Conservation (phyloP, 1,140 invertebrate genomes). For the Forficula auricularia region DNA sequence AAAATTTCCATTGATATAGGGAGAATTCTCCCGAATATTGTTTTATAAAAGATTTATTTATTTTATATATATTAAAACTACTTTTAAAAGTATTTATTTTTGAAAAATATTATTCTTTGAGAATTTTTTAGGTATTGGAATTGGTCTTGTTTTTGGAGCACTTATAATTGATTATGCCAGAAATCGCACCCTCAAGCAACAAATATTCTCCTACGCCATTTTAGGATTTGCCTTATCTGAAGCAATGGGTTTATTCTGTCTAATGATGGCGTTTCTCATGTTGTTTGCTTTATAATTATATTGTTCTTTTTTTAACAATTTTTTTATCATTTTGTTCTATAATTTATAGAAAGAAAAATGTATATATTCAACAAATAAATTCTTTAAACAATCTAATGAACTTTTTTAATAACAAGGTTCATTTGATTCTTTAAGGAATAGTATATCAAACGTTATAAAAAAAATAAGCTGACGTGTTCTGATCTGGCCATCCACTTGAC, state of each 20-base stretch:
- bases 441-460: background rate
- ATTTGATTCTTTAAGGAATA: background rate
- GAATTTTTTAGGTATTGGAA: constrained; percentile 59
- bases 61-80: no score
- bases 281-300: constrained; percentile 54
- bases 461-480: no score
- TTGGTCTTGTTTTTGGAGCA: constrained; percentile 82
- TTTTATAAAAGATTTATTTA: no score
- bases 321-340: no score
- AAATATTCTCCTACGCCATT: constrained; percentile 86
- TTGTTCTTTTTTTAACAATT: no score
- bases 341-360: no score
- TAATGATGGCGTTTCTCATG: constrained; percentile 88
- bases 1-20: no score
- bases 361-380: background rate
- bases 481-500: no score
- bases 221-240: constrained; percentile 86
- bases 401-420: background rate
- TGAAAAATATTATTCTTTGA: no score
- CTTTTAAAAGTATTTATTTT: no score
- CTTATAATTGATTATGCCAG: constrained; percentile 79
- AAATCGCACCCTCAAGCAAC: constrained; percentile 85
- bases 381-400: background rate
- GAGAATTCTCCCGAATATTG: no score
- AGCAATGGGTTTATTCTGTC: constrained; percentile 90